Base-by-base conservation (phyloP, 2,888 invertebrate species). In the Fragum fragum region DNA sequence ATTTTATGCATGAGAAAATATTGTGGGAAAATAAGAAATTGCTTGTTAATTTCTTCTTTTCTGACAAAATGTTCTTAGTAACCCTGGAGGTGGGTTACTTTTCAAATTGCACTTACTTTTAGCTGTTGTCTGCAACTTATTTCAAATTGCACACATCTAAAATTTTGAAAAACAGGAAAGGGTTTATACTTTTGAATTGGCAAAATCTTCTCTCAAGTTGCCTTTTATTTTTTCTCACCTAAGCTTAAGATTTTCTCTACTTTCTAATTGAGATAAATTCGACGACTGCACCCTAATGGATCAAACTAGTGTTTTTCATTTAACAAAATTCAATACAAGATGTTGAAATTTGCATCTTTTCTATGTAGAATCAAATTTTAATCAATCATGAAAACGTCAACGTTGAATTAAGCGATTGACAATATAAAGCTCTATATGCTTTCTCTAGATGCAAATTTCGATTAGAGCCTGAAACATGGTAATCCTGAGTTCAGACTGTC, bases 321-420 rank as follows among this genome's bases (percentile, higher is more conserved):
- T 36, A 7, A 39, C n/a, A 26, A 28, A 42, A 42, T 42, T 66
- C 66, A 42, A 66, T 36, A 66, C 66, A 5, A 66, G 66, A 23
- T 66, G 66, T 66, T 23, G 36, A 66, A 66, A 66, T 66, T 66
- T 66, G 66, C 66, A 66, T 66, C 42, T 66, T 39, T 23, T 42
- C 66, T 39, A 66, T 66, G 23, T 66, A 66, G 66, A 57, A 73
- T 82, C 70, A 82, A 73, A 79, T 59, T 69, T 73, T 61, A 57
- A 82, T 82, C 82, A 82, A 82, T 82, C 82, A 82, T 57, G 69
- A 68, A 76, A 76, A 61, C 70, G 75, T 77, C 77, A 70, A 53
- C 63, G 53, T 71, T 74, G 81, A 78, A 78, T 82, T 76, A 73
- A 82, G 74, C 78, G 66, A 63, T 75, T 78, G 75, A 75, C 71